These are phyloP conservation scores for Drosophila ercepeae DNA, from an alignment of 1,140 invertebrate species.

Conservation along the genomic window DNA sequence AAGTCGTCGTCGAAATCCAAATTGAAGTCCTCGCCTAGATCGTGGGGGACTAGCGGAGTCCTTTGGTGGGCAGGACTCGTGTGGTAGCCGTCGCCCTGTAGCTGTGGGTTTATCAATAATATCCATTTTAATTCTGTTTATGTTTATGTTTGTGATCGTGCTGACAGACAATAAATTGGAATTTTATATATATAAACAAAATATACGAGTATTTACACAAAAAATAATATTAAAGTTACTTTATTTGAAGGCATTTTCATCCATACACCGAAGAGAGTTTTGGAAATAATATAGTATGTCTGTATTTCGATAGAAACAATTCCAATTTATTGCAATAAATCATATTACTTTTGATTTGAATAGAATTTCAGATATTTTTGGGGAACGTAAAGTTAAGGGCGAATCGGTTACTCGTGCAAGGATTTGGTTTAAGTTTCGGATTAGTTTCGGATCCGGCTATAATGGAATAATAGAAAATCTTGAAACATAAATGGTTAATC, in stretches of 20 bases:
- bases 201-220: not conserved
- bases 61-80: slow-evolving; percentile 91
- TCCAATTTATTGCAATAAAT: slow-evolving; percentile 76
- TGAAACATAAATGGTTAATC: slow-evolving; percentile 34
- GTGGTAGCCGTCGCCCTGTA: slow-evolving; percentile 92
- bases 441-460: slow-evolving; percentile 35
- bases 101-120: slow-evolving; percentile 83
- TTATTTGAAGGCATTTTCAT: not conserved
- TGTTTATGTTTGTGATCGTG: not conserved
- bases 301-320: slow-evolving; percentile 28
- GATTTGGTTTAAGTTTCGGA: slow-evolving; percentile 46
- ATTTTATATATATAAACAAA: slow-evolving; percentile 27
- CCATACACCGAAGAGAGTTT: slow-evolving; percentile 8
- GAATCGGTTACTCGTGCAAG: slow-evolving; percentile 83
- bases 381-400: slow-evolving; percentile 73
- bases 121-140: not conserved
- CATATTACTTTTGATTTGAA: slow-evolving; percentile 13
- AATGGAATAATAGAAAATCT: slow-evolving; percentile 15
- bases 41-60: slow-evolving; percentile 87
- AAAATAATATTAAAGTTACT: not conserved
- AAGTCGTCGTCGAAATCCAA: slow-evolving; percentile 84
- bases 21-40: slow-evolving; percentile 85
- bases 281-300: slow-evolving; percentile 11
- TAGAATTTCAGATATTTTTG: slow-evolving; percentile 16
- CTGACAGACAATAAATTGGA: slow-evolving; percentile 75